These are phyloP conservation scores for Aporrectodea caliginosa DNA, from an alignment of 1,140 invertebrate species.

Conservation along the genomic window DNA sequence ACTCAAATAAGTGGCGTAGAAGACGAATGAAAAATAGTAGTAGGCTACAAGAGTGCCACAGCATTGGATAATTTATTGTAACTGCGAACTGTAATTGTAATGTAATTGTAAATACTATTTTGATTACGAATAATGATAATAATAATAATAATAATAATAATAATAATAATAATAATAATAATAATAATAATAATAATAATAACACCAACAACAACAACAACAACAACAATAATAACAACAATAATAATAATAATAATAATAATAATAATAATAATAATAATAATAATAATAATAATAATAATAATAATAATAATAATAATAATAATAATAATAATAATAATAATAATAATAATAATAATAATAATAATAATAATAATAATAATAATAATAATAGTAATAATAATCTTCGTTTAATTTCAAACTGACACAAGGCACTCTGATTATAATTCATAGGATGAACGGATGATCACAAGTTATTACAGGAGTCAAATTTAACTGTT, in stretches of 20 bases:
- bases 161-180: slow-evolving; percentile 1
- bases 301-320: slow-evolving; percentile 1
- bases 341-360: background rate
- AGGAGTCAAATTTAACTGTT: no score
- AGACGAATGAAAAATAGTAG: no score
- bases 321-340: background rate
- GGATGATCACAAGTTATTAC: no score
- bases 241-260: slow-evolving; percentile 1
- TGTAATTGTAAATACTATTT: no score
- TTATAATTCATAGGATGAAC: no score
- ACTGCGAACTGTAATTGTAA: no score
- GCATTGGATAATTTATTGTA: no score
- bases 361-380: slow-evolving; percentile 4
- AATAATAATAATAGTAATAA: background rate
- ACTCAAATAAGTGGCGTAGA: no score
- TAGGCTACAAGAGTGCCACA: no score
- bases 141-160: slow-evolving; percentile 4
- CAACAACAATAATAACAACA: background rate
- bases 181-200: background rate
- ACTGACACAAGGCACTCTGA: no score
- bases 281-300: background rate
- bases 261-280: background rate
- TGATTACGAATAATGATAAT: background rate
- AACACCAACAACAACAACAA: background rate
- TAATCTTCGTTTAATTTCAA: no score